These are phyloP conservation scores for Aporrectodea caliginosa DNA, from an alignment of 1,140 invertebrate genomes.

Conservation along the genomic window DNA sequence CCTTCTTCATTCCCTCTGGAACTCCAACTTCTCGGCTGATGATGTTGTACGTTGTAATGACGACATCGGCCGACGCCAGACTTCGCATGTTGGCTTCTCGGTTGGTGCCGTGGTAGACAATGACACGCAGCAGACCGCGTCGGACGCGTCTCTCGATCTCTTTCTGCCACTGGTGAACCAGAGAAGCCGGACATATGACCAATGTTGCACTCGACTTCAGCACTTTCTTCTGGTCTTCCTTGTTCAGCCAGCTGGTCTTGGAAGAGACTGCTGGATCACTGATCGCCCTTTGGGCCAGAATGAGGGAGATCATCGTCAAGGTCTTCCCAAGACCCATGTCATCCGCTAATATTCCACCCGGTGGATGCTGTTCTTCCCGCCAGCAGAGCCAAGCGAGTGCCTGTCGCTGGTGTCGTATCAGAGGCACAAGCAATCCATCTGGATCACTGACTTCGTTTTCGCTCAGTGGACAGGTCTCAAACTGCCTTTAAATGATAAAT, in stretches of 20 bases:
- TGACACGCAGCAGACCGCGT: slow-evolving; percentile 62
- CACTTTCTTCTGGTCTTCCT: slow-evolving; percentile 6
- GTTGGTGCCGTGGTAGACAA: slow-evolving; percentile 76
- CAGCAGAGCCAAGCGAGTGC: slow-evolving; percentile 83
- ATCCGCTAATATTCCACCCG: slow-evolving; percentile 76
- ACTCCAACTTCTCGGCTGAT: slow-evolving; percentile 56
- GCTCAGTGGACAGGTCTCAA: slow-evolving; percentile 58
- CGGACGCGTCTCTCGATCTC: slow-evolving; percentile 69
- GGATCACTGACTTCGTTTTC: slow-evolving; percentile 63
- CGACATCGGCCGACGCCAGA: slow-evolving; percentile 58
- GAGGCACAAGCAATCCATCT: slow-evolving; percentile 55
- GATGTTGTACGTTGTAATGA: slow-evolving; percentile 60
- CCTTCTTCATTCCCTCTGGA: slow-evolving; percentile 37
- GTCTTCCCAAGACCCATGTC: slow-evolving; percentile 94
- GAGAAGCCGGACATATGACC: slow-evolving; percentile 78
- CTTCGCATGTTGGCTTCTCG: slow-evolving; percentile 61
- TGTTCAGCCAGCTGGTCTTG: background rate
- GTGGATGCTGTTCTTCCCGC: slow-evolving; percentile 77
- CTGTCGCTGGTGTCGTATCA: slow-evolving; percentile 83
- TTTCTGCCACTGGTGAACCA: slow-evolving; percentile 74
- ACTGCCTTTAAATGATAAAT: slow-evolving; percentile 39
- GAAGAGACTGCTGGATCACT: background rate
- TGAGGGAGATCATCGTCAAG: slow-evolving; percentile 81
- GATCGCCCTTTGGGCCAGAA: slow-evolving; percentile 57
- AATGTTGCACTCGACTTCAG: slow-evolving; percentile 63